These are phyloP conservation scores for Menidia beryllina DNA, from an alignment of 2,113 vertebrate genomes.

Conservation along the genomic window DNA sequence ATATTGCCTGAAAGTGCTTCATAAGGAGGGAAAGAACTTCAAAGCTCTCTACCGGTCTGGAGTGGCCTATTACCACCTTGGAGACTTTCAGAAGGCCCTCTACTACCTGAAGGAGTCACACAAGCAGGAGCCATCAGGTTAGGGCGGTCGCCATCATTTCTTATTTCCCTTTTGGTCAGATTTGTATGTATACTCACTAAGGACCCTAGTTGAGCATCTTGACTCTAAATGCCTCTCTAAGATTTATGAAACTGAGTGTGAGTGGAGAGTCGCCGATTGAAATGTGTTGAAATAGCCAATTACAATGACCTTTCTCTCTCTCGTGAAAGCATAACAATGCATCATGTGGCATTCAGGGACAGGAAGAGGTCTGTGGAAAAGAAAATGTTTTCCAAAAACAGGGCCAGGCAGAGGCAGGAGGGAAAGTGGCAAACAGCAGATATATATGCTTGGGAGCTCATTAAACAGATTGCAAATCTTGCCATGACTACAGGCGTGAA, in stretches of 20 bases:
- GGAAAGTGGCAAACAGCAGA: background rate
- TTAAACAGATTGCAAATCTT: background rate
- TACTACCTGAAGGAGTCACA: conserved; percentile 97
- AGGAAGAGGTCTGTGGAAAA: background rate
- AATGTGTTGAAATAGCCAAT: background rate
- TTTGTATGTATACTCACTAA: too few species aligned
- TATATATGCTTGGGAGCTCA: conserved; percentile 4
- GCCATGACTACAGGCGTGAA: conserved; percentile 1
- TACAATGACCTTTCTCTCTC: too few species aligned
- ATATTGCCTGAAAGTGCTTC: conserved; percentile 97
- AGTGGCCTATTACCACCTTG: conserved; percentile 97
- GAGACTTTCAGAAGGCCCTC: conserved; percentile 96
- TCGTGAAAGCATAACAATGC: background rate
- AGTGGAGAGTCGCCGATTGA: background rate
- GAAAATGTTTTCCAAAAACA: background rate
- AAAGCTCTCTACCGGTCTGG: conserved; percentile 97
- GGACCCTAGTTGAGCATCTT: too few species aligned
- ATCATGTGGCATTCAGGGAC: background rate
- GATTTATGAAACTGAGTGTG: background rate
- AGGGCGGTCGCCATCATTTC: background rate
- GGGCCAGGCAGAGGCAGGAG: background rate
- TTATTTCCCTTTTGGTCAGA: conserved; percentile 1
- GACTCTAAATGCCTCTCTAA: background rate
- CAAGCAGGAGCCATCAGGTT: conserved; percentile 95
- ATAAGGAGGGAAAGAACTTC: conserved; percentile 97